Base-by-base conservation (phyloP, 2,113 vertebrate species). In the Buteo buteo region DNA sequence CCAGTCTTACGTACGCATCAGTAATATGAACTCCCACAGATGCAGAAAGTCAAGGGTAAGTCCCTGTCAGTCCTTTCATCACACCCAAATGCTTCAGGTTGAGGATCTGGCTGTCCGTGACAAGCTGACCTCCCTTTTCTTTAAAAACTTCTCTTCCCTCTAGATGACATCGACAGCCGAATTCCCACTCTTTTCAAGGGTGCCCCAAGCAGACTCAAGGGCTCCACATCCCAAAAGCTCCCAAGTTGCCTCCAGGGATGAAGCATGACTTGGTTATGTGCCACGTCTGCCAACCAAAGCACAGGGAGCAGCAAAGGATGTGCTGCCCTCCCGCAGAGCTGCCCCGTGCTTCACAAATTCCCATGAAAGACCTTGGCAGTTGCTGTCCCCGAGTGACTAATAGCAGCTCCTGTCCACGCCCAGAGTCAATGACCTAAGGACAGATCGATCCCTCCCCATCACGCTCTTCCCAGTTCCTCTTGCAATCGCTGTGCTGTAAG, bases 211-310 rank as follows among this genome's bases (percentile, higher is more conserved):
- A 83, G 28, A 77, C 2, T 13, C 15, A 52, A 66, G 15, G 22
- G 15, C 19, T 65, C 34, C 42, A 16, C 1, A 40, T 40, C 16
- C 44, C 54, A 86, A 54, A 54, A 85, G 38, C 12, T 26, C 12
- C 25, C 54, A 64, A 21, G 19, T 1, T 3, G 3, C 18, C 13
- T n/a, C 25, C 16, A 54, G 66, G 61, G 50, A 58, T 15, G 25
- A 62, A 66, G 12, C n/a, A 25, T 6, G 22, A 44, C 65, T 78
- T 64, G 36, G 21, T 47, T 52, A 24, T 3, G 1, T 0, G 0
- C 11, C 32, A 21, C 1, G 1, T 52, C 62, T 86, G 34, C 65
- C 49, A 62, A 29, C 14, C 28, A 76, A 25, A 66, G 58, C 66
- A 80, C 3, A 9, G 18, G 44, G 66, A 87, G 18, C 22, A 59